Percentiles rank a stretch among this genome's conserved stretches.
Conservation (phyloP, 1,140 invertebrate species). For the Lordiphosa collinella region DNA sequence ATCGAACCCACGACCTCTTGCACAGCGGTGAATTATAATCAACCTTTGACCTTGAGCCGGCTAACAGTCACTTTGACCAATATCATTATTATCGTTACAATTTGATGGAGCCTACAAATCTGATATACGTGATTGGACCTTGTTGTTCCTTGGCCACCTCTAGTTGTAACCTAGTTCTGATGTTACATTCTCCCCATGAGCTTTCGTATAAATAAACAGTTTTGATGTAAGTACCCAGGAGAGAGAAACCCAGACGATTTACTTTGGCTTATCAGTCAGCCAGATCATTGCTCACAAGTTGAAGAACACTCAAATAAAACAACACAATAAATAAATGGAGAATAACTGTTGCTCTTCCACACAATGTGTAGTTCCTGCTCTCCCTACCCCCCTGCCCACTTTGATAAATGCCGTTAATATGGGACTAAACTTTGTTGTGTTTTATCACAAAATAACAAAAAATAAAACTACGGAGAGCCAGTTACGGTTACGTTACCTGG, state of each 20-base stretch:
- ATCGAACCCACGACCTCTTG: too few relatives aligned
- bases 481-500: neutral
- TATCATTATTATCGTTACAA: too few relatives aligned
- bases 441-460: conserved; percentile 64
- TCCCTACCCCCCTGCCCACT: neutral
- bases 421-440: conserved; percentile 48
- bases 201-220: neutral
- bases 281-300: conserved; percentile 27
- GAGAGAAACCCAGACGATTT: conserved; percentile 4
- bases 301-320: conserved; percentile 8
- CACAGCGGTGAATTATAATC: too few relatives aligned
- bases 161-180: neutral
- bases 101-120: too few relatives aligned
- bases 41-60: too few relatives aligned
- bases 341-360: neutral
- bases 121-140: too few relatives aligned
- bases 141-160: too few relatives aligned
- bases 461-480: conserved; percentile 14
- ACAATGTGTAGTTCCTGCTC: neutral
- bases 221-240: conserved; percentile 8
- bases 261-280: conserved; percentile 39
- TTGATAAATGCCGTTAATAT: conserved; percentile 56
- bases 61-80: too few relatives aligned
- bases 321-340: conserved; percentile 6
- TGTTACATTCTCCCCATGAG: too few relatives aligned